Evolutionary conservation across 2,113 vertebrate genomes (phyloP).

Genomic region (Sphaerodactylus townsendi): DNA sequence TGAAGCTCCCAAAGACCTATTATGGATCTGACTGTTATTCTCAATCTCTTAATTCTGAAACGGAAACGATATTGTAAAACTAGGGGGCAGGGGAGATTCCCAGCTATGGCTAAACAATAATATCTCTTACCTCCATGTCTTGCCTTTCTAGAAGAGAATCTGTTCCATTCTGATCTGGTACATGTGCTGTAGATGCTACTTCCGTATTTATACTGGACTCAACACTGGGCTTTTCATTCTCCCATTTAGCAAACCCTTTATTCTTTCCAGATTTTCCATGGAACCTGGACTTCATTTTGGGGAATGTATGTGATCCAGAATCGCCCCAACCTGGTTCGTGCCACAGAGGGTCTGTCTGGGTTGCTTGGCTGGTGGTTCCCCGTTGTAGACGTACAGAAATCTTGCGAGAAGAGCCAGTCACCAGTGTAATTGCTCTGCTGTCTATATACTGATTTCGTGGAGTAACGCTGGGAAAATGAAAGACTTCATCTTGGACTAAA

Average conservation of each 20-base stretch:
- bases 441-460: constrained; percentile 75
- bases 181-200: constrained; percentile 54
- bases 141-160: constrained; percentile 72
- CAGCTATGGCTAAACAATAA: background rate
- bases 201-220: constrained; percentile 68
- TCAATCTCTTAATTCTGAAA: background rate
- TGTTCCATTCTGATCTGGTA: constrained; percentile 71
- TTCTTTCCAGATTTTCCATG: constrained; percentile 85
- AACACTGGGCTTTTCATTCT: constrained; percentile 79
- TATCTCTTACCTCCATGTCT: constrained; percentile 73
- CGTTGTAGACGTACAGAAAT: constrained; percentile 93
- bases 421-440: constrained; percentile 88
- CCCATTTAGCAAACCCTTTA: constrained; percentile 92
- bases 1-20: background rate
- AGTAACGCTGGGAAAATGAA: constrained; percentile 84
- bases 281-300: constrained; percentile 92
- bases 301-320: constrained; percentile 92
- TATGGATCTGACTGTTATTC: background rate
- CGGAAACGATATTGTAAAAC: background rate
- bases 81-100: background rate
- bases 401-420: constrained; percentile 90
- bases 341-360: constrained; percentile 93
- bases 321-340: constrained; percentile 86
- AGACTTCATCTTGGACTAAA: constrained; percentile 91
- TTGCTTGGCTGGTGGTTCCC: constrained; percentile 92